Evolutionary conservation across 2,113 vertebrate genomes (phyloP), one percentile per base, ranked within the genome.

Genomic region (Steatornis caripensis): DNA sequence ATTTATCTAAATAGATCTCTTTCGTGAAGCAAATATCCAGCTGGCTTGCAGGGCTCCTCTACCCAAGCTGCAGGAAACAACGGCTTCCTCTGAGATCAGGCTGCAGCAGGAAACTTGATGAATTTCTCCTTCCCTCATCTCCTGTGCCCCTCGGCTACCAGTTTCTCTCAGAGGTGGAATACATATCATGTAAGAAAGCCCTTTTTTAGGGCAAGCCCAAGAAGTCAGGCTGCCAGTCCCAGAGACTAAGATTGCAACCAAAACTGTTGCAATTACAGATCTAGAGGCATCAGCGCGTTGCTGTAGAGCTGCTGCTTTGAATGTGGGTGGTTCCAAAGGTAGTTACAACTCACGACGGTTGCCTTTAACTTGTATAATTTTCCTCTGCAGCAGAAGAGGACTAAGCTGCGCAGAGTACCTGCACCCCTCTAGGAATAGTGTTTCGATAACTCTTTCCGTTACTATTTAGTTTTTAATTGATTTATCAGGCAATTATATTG

Each of bases 51-150:
- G 83, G 37, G 71, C 51, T 92, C 66, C 39, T 51, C 41, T 84
- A 17, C 54, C 60, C 75, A 36, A 60, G 89, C 71, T 89, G 91
- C 93, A 96, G 95, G 93, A 97, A 95, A 62, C 45, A 57, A 43
- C 14, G 11, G 48, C 91, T 96, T 96, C 95, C 95, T 94, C 93
- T 70, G 87, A 89, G 80, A 64, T 60, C 95, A 15, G 11, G 45
- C 87, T 90, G 80, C 89, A 77, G 89, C 83, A 92, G 95, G 91
- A 96, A 92, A 92, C 87, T 11, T 36, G 22, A 54, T 46, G 2
- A 71, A 71, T 60, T 90, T 90, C 86, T 96, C 82, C 68, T 85
- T 78, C 61, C 75, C 83, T 92, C 51, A 75, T 93, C 85, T 78
- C 43, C 74, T 21, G 74, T 78, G 43, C 61, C 91, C 51, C 89